These are phyloP conservation scores for Blastobasis adustella DNA, from an alignment of 2,888 invertebrate species.

Conservation along the genomic window DNA sequence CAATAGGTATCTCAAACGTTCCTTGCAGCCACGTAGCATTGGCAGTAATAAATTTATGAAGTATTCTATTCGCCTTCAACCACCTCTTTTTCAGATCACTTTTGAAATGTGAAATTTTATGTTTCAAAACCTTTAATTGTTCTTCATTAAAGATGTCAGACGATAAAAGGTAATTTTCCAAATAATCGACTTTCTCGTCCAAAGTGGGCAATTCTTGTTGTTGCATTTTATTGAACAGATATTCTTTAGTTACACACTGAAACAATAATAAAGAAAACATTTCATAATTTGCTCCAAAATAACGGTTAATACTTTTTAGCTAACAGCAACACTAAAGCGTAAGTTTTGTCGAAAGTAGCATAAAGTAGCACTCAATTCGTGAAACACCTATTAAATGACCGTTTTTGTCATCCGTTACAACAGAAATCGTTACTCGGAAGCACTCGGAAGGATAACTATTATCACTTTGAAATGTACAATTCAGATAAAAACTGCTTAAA, in stretches of 20 bases:
- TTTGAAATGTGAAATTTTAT: neutral
- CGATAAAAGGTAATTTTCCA: constrained; percentile 1
- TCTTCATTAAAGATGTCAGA: neutral
- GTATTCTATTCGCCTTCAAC: neutral
- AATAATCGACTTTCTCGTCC: neutral
- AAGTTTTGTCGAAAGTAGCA: no score
- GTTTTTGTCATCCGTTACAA: neutral
- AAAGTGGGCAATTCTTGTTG: neutral
- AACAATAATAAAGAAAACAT: neutral
- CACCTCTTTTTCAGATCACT: neutral
- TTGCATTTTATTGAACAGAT: no score
- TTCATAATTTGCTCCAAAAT: neutral
- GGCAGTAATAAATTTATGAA: neutral
- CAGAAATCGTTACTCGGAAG: neutral
- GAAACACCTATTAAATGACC: neutral
- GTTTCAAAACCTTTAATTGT: constrained; percentile 1
- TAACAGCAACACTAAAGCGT: neutral
- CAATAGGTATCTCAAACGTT: constrained; percentile 4
- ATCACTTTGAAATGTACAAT: neutral
- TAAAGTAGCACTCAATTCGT: no score
- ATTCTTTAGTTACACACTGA: neutral
- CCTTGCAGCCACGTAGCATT: constrained; percentile 5
- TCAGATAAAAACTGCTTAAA: neutral
- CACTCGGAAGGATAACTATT: neutral
- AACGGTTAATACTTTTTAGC: neutral